Evolutionary conservation across 2,888 invertebrate species (phyloP), one percentile per base, ranked within the genome.

Genomic region (Embidobia sp.): DNA sequence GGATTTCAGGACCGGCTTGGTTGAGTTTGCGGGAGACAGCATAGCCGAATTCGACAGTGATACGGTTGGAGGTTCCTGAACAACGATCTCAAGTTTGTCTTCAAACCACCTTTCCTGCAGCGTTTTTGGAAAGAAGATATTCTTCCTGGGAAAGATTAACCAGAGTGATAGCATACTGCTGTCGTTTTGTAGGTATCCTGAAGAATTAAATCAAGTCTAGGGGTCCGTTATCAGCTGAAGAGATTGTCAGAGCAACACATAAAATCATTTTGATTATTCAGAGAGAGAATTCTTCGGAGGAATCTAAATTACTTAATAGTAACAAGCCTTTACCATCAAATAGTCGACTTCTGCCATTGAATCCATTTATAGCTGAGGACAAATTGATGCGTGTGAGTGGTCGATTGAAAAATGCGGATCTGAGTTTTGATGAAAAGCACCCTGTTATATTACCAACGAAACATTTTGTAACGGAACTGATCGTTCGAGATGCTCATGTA

Each of bases 1-100:
- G 61, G 61, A 16, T 10, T 26, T 13, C 13, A 4, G 46, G 46
- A 16, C 48, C 61, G 18, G 3, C 13, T 1, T 48, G 46, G 61
- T 37, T 61, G 48, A 1, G 18, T 11, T 13, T 2, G 3, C 0
- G 3, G 10, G 63, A 63, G 18, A 19, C 18, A 3, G 3, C 6
- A n/a, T 63, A 49, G 49, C 49, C 49, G 0, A 19, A 40, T 3
- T 49, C 48, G 8, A 63, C 3, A 26, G 29, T 49, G 6, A 11
- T 35, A 3, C n/a, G 16, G 1, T 7, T 40, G 48, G 63, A 61
- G 8, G 18, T 61, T 16, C 61, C 61, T 11, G 61, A 61, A 10
- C 61, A 16, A 11, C 61, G 61, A 27, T n/a, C n/a, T n/a, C 33
- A 10, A 26, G 19, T 61, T 1, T 61, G 61, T 18, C 11, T 61